These are phyloP conservation scores for Bagarius yarrelli DNA, from an alignment of 2,113 vertebrate genomes.

Conservation along the genomic window DNA sequence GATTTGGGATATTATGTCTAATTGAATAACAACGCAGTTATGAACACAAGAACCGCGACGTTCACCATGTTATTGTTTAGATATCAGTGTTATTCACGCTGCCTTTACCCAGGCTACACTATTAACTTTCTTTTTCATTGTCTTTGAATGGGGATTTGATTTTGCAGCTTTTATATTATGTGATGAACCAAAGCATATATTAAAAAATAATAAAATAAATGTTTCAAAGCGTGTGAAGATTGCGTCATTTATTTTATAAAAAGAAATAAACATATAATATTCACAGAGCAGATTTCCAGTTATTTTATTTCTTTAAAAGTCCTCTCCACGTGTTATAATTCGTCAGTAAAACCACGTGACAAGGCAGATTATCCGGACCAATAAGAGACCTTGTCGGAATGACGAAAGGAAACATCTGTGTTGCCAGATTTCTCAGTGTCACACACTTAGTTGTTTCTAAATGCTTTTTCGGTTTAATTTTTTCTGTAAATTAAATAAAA, in stretches of 20 bases:
- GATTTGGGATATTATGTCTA: neutral
- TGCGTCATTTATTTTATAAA: neutral
- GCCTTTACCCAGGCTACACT: neutral
- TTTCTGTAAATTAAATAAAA: neutral
- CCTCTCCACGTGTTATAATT: neutral
- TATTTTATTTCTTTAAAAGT: neutral
- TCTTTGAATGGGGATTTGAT: neutral
- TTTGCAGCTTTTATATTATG: conserved; percentile 24
- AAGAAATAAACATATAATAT: neutral
- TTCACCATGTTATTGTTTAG: neutral
- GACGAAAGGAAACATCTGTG: neutral
- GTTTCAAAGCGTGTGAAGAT: neutral
- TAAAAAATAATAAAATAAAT: conserved; percentile 24
- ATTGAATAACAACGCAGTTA: neutral
- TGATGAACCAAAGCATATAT: neutral
- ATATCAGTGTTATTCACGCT: neutral
- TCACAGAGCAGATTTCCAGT: neutral
- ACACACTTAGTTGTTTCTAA: neutral
- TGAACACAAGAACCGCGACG: neutral
- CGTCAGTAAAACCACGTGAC: neutral
- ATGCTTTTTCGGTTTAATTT: neutral
- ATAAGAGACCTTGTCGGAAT: neutral
- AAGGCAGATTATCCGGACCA: neutral
- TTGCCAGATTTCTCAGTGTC: neutral
- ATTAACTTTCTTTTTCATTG: neutral